Percentiles rank a stretch among this genome's conserved stretches.
Evolutionary conservation across 2,888 invertebrate genomes (phyloP).

Genomic region (Meta bourneti): DNA sequence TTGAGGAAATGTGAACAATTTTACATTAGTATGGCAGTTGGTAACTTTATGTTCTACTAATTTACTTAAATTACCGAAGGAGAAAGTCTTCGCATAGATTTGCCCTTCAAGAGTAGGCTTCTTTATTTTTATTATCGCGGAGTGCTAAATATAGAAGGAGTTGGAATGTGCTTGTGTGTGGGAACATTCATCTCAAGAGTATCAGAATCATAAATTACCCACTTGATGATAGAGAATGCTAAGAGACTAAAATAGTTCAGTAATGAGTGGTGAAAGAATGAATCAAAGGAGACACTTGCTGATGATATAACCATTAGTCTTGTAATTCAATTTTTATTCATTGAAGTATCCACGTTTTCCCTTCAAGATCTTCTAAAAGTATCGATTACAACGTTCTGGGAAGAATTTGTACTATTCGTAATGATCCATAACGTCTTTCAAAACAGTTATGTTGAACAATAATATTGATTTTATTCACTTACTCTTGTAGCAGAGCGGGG

Average conservation of each 20-base stretch:
- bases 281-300: background rate
- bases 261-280: background rate
- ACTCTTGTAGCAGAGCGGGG: too few relatives aligned
- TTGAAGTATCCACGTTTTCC: background rate
- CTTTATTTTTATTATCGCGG: background rate
- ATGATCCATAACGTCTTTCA: too few relatives aligned
- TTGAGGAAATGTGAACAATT: too few relatives aligned
- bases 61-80: background rate
- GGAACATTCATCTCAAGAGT: background rate
- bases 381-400: too few relatives aligned
- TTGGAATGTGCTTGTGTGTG: background rate
- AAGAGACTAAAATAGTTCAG: background rate
- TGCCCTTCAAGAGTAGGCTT: background rate
- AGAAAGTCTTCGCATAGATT: background rate
- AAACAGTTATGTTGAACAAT: too few relatives aligned
- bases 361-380: too few relatives aligned
- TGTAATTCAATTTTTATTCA: background rate
- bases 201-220: constrained; percentile 1
- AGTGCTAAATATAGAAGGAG: background rate
- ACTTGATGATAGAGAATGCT: background rate
- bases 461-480: too few relatives aligned
- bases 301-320: background rate
- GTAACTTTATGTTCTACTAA: background rate
- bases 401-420: too few relatives aligned
- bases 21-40: background rate